Evolutionary conservation across 2,797 vertebrate genomes (phyloP), one percentile per base, ranked within the genome.

Genomic region (Labeo calbasu): DNA sequence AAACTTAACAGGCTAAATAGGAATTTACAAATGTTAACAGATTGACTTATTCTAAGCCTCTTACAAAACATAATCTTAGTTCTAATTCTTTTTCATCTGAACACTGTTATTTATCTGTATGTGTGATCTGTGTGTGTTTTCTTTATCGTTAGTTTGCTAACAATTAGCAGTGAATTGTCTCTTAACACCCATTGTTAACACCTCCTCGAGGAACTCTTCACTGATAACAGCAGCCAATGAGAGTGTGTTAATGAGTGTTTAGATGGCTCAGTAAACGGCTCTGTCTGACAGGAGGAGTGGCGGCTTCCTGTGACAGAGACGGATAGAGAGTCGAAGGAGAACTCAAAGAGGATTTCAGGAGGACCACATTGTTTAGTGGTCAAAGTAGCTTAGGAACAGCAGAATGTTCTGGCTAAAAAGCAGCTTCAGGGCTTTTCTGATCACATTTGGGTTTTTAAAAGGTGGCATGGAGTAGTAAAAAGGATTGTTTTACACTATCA

Each of bases 261-360:
- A 36, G 2, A 72, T 63, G 77, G 68, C 77, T 76, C 85, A 43
- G 80, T 70, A 40, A 72, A 50, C 15, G 5, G 8, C 6, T 61
- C 32, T 25, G 36, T 36, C 28, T 83, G 57, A 73, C 46, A 32
- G 36, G 69, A 23, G 43, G 11, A 76, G 63, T 48, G 14, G 59
- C 17, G 8, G n/a, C 25, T 71, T 79, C 57, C 48, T 59, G 65
- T 61, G 63, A 70, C 50, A 6, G 23, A 63, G 53, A 43, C 9
- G 32, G 48, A 82, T 69, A 53, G 40, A 48, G 61, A 84, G 81
- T 48, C 80, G 76, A 75, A 80, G 85, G 70, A 83, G 48, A 82
- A 73, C 13, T 28, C 5, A 11, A 59, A 15, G 46, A 72, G 50
- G 8, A 13, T 77, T 77, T 40, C 40, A 21, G 13, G 32, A 53